Percentiles rank a stretch among this genome's conserved stretches.
phyloP scores from a whole-genome alignment of 2,888 invertebrate genomes.

The Chaitophorus viminalis region DNA sequence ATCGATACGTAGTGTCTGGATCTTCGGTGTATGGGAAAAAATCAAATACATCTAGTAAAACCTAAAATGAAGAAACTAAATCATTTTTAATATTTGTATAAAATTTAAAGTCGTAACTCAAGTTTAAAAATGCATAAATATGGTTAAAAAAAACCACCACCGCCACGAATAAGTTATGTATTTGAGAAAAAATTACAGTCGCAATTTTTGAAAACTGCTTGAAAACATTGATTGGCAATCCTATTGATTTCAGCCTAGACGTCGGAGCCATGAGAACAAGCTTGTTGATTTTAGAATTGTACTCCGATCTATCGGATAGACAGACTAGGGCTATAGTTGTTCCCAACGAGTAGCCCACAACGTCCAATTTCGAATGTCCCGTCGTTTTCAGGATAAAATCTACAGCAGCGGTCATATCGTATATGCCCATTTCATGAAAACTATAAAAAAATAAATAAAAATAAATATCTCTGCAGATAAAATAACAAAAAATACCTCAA shows the following conservation, averaged over 20 bases:
- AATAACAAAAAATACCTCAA: not conserved
- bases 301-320: slow-evolving; percentile 63
- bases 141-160: too few relatives aligned
- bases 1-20: slow-evolving; percentile 61
- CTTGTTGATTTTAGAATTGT: slow-evolving; percentile 63
- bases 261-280: slow-evolving; percentile 63
- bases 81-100: not conserved
- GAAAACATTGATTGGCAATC: not conserved
- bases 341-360: slow-evolving; percentile 63
- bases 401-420: slow-evolving; percentile 60
- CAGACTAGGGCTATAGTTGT: slow-evolving; percentile 61
- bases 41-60: slow-evolving; percentile 55
- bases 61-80: slow-evolving; percentile 20
- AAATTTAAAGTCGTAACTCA: too few relatives aligned
- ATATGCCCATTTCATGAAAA: slow-evolving; percentile 63
- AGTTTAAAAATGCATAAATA: too few relatives aligned
- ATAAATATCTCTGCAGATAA: not conserved
- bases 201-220: not conserved
- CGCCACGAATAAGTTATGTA: too few relatives aligned
- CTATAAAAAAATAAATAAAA: slow-evolving; percentile 35
- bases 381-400: slow-evolving; percentile 61
- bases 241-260: slow-evolving; percentile 54
- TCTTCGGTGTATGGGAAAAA: slow-evolving; percentile 62
- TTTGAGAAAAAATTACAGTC: not conserved
- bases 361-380: slow-evolving; percentile 55